Conservation (phyloP, 2,888 invertebrate genomes). For the Notodonta ziczac region DNA sequence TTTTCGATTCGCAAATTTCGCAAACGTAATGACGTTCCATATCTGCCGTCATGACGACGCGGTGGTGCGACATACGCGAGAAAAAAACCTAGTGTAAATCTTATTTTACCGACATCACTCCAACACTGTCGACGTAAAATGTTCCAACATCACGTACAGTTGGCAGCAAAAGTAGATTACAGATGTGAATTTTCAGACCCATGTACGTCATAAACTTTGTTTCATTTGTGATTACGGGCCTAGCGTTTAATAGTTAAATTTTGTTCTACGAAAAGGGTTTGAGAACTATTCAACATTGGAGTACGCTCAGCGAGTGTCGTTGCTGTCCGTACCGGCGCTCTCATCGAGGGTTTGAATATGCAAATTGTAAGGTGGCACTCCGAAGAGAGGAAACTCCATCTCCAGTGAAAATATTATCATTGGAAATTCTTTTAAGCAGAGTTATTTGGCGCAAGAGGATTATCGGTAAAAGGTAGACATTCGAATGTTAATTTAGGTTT, state of each 20-base stretch:
- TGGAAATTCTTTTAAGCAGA: slow-evolving; percentile 42
- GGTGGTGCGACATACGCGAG: neutral
- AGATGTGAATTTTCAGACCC: too few relatives aligned
- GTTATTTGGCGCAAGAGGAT: slow-evolving; percentile 36
- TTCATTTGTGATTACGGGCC: neutral
- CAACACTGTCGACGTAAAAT: slow-evolving; percentile 34
- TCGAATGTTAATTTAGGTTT: slow-evolving; percentile 22
- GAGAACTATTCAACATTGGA: neutral
- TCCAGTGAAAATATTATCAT: slow-evolving; percentile 54
- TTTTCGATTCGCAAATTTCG: slow-evolving; percentile 32
- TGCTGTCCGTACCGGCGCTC: slow-evolving; percentile 6
- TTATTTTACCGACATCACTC: slow-evolving; percentile 38
- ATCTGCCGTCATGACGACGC: slow-evolving; percentile 21
- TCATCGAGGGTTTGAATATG: slow-evolving; percentile 52
- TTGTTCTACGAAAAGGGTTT: neutral
- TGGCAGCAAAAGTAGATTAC: slow-evolving; percentile 4
- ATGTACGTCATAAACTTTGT: neutral
- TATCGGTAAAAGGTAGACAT: slow-evolving; percentile 29
- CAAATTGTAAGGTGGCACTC: slow-evolving; percentile 52
- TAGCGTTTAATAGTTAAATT: too few relatives aligned
- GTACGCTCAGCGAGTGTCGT: neutral
- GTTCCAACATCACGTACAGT: slow-evolving; percentile 29
- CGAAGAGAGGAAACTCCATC: slow-evolving; percentile 35
- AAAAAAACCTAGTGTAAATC: slow-evolving; percentile 31
- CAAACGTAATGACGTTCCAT: slow-evolving; percentile 37